These are phyloP conservation scores for Epinephelus awoara DNA, from an alignment of 2,797 vertebrate genomes.

Conservation along the genomic window DNA sequence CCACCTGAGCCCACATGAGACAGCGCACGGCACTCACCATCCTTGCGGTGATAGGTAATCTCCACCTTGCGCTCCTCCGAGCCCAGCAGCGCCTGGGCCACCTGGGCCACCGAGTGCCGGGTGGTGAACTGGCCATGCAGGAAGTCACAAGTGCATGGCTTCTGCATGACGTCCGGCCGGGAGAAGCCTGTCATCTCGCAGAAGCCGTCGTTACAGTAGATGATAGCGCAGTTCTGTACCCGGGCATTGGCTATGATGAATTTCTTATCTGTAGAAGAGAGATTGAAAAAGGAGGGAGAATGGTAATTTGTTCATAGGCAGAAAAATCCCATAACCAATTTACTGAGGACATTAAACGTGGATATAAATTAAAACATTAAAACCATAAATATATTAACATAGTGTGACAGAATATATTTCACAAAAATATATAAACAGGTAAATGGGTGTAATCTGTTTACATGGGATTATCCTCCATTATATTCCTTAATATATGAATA, in stretches of 20 bases:
- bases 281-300: not conserved
- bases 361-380: not conserved
- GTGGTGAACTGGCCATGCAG: constrained; percentile 96
- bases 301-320: constrained; percentile 20
- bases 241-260: constrained; percentile 99
- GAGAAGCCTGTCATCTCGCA: constrained; percentile 99
- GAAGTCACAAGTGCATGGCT: constrained; percentile 98
- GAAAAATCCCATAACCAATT: not conserved
- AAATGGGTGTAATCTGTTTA: constrained; percentile 19
- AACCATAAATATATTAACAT: not conserved
- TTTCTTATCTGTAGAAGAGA: constrained; percentile 92
- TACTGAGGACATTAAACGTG: not conserved
- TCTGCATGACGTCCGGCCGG: constrained; percentile 98
- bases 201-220: constrained; percentile 99
- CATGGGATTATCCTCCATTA: constrained; percentile 41
- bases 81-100: constrained; percentile 95
- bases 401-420: not conserved
- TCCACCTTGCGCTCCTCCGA: constrained; percentile 98
- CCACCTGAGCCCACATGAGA: constrained; percentile 2
- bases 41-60: constrained; percentile 98
- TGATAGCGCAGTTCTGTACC: constrained; percentile 98
- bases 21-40: constrained; percentile 88
- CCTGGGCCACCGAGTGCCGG: constrained; percentile 94
- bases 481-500: constrained; percentile 7
- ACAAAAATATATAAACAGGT: not conserved